Evolutionary conservation across 2,113 vertebrate species (phyloP), one percentile per base, ranked within the genome.

Genomic region (Limanda limanda): DNA sequence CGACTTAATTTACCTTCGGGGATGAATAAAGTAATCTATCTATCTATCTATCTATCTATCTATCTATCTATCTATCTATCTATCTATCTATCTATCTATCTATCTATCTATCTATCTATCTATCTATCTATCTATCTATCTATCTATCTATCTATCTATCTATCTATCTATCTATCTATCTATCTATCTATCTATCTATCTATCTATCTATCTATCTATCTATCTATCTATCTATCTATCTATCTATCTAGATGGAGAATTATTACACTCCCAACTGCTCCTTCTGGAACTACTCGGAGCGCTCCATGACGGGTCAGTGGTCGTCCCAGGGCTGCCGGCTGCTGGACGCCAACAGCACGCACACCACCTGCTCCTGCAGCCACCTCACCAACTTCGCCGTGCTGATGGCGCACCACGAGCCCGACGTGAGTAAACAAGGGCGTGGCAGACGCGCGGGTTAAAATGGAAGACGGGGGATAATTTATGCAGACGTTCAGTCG

Each of bases 271-370:
- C 97, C n/a, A 98, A 98, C 90, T 98, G 97, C 86, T 97, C 97
- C 2, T 98, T 98, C 94, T 98, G 97, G 97, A 98, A 97, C 92
- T 98, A 98, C 92, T 98, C 97, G 0, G 96, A 97, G 89, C 95
- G 96, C 14, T 96, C 96, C 66, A 98, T 98, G 97, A 95, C 94
- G 60, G 97, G 97, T 71, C 95, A 96, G 90, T 98, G 97, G 97
- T 97, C 97, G 0, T 96, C 96, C 0, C 96, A 97, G 91, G 97
- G 96, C 91, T 98, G 97, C 90, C 93, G 94, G 74, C 93, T 98
- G 89, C 90, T 98, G 76, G 95, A 95, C 68, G 95, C 95, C 89
- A 98, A 98, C 94, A 93, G 81, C 92, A 98, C 96, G 1, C 97
- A 98, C 89, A 98, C 97, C 86, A 96, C 96, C 40, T 98, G 97